These are phyloP conservation scores for Neomicropteryx cornuta DNA, from an alignment of 1,140 invertebrate genomes.

Conservation along the genomic window DNA sequence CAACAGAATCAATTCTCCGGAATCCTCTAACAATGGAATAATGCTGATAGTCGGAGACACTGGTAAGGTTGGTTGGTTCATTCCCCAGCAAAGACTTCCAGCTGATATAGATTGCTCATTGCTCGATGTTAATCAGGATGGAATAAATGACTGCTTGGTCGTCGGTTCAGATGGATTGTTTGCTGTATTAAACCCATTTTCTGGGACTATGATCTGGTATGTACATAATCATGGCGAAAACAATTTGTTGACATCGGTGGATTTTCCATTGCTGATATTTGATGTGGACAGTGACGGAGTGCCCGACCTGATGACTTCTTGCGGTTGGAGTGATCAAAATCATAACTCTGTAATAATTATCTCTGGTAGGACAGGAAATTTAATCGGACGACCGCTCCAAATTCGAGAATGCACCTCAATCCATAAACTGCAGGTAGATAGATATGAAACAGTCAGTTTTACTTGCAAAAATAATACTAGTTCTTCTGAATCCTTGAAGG, in stretches of 20 bases:
- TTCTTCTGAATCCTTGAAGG: conserved; percentile 15
- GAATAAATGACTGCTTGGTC: conserved; percentile 59
- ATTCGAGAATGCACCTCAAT: conserved; percentile 38
- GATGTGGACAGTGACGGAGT: conserved; percentile 60
- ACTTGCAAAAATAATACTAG: conserved; percentile 38
- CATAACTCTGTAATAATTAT: conserved; percentile 50
- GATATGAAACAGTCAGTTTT: conserved; percentile 23
- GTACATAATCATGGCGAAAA: conserved; percentile 40
- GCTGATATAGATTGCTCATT: conserved; percentile 56
- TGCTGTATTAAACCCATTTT: conserved; percentile 54
- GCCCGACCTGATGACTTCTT: conserved; percentile 48
- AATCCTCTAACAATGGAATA: conserved; percentile 44
- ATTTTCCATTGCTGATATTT: conserved; percentile 57
- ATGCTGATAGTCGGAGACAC: conserved; percentile 48
- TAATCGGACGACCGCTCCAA: conserved; percentile 41
- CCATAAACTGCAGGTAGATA: conserved; percentile 27
- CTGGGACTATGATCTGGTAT: conserved; percentile 55
- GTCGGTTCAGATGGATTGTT: conserved; percentile 55
- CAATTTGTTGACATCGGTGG: conserved; percentile 40
- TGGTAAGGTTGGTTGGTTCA: conserved; percentile 53
- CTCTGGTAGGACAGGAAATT: conserved; percentile 47
- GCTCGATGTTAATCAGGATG: conserved; percentile 56
- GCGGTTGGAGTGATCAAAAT: conserved; percentile 32
- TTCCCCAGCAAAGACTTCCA: conserved; percentile 48
- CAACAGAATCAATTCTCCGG: conserved; percentile 34